These are phyloP conservation scores for Falcunculus frontatus DNA, from an alignment of 2,113 vertebrate species.

Conservation along the genomic window DNA sequence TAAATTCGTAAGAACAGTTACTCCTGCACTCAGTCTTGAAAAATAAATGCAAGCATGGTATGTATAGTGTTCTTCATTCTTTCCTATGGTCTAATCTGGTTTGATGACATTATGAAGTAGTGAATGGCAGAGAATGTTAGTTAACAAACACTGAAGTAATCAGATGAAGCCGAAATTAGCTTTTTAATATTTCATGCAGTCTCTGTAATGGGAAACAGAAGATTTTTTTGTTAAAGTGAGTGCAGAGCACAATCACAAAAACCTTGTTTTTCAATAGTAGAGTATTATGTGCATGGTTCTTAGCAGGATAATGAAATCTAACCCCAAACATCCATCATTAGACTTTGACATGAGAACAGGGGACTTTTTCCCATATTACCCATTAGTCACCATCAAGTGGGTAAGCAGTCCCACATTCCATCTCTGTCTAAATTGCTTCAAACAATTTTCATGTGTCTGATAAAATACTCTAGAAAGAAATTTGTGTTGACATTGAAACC, in stretches of 20 bases:
- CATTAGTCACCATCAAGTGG: not conserved
- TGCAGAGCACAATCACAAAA: not conserved
- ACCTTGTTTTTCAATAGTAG: not conserved
- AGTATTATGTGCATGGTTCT: not conserved
- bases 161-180: not conserved
- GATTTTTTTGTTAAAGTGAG: not conserved
- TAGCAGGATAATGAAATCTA: not conserved
- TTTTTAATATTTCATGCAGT: not conserved
- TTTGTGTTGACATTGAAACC: conserved; percentile 27
- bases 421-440: not conserved
- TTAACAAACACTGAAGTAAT: not conserved
- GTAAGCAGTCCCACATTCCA: not conserved
- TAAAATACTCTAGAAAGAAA: not conserved
- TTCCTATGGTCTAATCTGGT: not conserved
- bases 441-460: not conserved
- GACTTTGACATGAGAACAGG: not conserved
- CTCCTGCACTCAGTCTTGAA: not conserved
- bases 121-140: not conserved
- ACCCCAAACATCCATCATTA: not conserved
- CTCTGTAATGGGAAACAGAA: not conserved
- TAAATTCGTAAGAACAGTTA: not conserved
- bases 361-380: not conserved
- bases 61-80: not conserved
- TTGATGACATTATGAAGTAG: not conserved
- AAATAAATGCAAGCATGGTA: not conserved